These are phyloP conservation scores for Zygogramma bicolorata DNA, from an alignment of 2,888 invertebrate genomes.

Conservation along the genomic window DNA sequence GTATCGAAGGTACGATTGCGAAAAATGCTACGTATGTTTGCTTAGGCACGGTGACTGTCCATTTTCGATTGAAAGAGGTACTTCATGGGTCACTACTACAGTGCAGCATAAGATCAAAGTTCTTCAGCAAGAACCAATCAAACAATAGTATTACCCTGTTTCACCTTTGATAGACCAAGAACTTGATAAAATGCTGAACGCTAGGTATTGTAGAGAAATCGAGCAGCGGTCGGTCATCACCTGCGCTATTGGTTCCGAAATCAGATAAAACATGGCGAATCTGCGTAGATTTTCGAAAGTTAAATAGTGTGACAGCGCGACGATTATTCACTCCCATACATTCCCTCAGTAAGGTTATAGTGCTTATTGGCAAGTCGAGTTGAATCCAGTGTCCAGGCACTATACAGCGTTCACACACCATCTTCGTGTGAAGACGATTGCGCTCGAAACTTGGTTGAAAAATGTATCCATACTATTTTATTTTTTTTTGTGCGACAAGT, in stretches of 20 bases:
- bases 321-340: slow-evolving; percentile 55
- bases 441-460: too few relatives aligned
- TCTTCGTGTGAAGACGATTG: too few relatives aligned
- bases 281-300: not conserved
- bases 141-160: not conserved
- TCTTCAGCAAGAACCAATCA: not conserved
- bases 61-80: not conserved
- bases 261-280: slow-evolving; percentile 29
- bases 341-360: slow-evolving; percentile 51
- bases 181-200: not conserved
- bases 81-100: not conserved
- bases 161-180: not conserved
- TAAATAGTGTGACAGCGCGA: slow-evolving; percentile 55
- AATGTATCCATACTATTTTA: too few relatives aligned
- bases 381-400: slow-evolving; percentile 38
- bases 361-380: slow-evolving; percentile 53
- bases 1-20: too few relatives aligned
- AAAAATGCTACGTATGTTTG: not conserved
- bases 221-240: slow-evolving; percentile 20
- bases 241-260: slow-evolving; percentile 49
- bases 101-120: not conserved
- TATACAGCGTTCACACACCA: slow-evolving; percentile 55
- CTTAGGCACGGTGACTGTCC: not conserved
- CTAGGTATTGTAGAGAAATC: not conserved
- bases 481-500: too few relatives aligned